phyloP scores from a whole-genome alignment of 2,113 vertebrate genomes.

The Cettia cetti region DNA sequence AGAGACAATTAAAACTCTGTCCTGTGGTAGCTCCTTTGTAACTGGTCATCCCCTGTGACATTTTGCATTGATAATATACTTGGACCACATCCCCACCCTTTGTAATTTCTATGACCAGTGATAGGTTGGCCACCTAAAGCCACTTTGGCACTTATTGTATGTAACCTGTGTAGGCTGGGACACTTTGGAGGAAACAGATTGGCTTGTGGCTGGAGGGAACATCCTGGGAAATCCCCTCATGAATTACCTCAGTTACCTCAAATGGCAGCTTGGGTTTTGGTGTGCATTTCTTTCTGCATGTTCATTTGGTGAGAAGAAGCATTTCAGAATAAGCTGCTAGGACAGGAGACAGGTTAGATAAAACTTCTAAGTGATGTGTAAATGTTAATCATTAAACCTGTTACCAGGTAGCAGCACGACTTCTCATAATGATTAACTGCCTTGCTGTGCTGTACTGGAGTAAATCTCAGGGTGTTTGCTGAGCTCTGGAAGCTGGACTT shows the following conservation, averaged over 20 bases:
- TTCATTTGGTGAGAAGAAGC: neutral
- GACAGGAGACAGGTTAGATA: neutral
- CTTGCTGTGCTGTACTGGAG: neutral
- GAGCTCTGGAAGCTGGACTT: neutral
- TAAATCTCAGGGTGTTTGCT: neutral
- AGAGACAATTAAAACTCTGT: neutral
- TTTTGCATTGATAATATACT: neutral
- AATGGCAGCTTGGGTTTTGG: neutral
- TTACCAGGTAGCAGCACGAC: neutral
- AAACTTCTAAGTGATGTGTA: neutral
- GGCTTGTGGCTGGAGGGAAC: neutral
- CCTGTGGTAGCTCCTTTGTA: neutral
- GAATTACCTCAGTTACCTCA: neutral
- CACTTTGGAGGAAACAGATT: neutral
- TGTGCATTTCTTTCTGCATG: neutral
- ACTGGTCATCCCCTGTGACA: neutral
- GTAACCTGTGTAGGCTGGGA: neutral
- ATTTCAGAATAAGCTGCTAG: neutral
- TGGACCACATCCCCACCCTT: neutral
- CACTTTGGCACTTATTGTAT: neutral
- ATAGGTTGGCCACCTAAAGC: neutral
- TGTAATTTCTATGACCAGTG: neutral
- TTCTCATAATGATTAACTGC: neutral
- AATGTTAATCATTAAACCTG: neutral
- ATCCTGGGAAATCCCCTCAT: neutral